Evolutionary conservation across 2,113 vertebrate genomes (phyloP), one percentile per base, ranked within the genome.

Genomic region (Myiozetetes cayanensis): DNA sequence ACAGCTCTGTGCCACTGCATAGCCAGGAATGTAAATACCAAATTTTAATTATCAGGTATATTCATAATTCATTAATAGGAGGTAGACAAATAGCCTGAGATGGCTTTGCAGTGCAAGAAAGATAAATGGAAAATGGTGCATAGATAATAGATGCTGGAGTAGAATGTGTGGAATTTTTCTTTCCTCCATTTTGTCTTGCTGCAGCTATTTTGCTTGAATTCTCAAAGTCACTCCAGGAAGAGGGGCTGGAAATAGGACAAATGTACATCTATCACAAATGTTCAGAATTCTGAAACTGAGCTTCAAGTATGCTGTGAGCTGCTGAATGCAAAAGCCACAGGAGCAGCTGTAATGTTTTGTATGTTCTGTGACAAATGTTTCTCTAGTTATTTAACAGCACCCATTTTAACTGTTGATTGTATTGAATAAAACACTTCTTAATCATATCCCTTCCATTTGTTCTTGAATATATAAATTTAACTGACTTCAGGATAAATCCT

Each of bases 21-120:
- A 93, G 66, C 8, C 47, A 66, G 66, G 66, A 39, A 7, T 90
- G 63, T 70, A 68, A 96, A 96, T 79, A 85, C 12, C 23, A 11
- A 61, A 39, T 91, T 96, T 95, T 96, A 94, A 94, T 96, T 95
- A 83, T 86, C 72, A 35, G 44, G 19, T 88, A 4, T 87, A 85
- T 94, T 97, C 96, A 93, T 85, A 92, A 94, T 96, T 94, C 62
- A 73, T 81, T 91, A 93, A 90, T 84, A 70, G 55, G 50, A 95
- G 71, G 20, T 13, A 88, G 87, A 88, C 37, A 90, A 43, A 95
- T 74, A 93, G 87, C 43, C 49, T 1, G 6, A 22, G 27, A 65
- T 89, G 76, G 52, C 66, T 95, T 85, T 85, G 55, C 52, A 85
- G 75, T 67, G 39, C 50, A 50, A 44, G 75, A 74, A 74, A 58